Evolutionary conservation across 1,140 invertebrate genomes (phyloP).

Genomic region (Elymnias hypermnestra): DNA sequence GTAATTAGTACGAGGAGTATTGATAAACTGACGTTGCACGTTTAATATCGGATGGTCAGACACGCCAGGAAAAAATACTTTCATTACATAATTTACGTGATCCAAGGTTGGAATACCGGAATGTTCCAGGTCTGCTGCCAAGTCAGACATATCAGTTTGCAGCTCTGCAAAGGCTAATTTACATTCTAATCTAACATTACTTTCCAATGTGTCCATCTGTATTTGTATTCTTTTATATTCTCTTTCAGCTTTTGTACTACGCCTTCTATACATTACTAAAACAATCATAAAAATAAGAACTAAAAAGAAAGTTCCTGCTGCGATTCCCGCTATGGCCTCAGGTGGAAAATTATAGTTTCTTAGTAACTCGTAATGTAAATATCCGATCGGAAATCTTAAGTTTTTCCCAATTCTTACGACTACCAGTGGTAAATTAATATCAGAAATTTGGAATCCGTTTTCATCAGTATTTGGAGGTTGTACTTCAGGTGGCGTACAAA

Average conservation of each 20-base stretch:
- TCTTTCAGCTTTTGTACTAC: slow-evolving; percentile 95
- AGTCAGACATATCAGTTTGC: slow-evolving; percentile 99
- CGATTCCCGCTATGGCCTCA: slow-evolving; percentile 90
- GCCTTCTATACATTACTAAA: slow-evolving; percentile 91
- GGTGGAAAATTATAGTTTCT: slow-evolving; percentile 90
- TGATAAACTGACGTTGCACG: slow-evolving; percentile 86
- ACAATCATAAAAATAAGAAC: slow-evolving; percentile 91
- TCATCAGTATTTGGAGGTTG: slow-evolving; percentile 93
- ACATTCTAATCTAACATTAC: slow-evolving; percentile 97
- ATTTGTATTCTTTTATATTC: slow-evolving; percentile 99
- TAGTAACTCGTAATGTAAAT: slow-evolving; percentile 91
- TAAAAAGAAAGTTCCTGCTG: slow-evolving; percentile 88
- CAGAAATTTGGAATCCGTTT: slow-evolving; percentile 82
- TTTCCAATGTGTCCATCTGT: slow-evolving; percentile 99
- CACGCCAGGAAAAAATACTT: slow-evolving; percentile 97
- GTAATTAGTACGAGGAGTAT: slow-evolving; percentile 89
- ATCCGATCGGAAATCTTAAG: slow-evolving; percentile 90
- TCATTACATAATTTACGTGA: slow-evolving; percentile 98
- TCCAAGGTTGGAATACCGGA: slow-evolving; percentile 97
- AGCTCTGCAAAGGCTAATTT: slow-evolving; percentile 99
- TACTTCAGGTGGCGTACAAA: slow-evolving; percentile 91
- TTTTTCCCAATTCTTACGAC: slow-evolving; percentile 93
- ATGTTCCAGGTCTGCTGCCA: slow-evolving; percentile 96
- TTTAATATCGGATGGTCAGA: slow-evolving; percentile 94
- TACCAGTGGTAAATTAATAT: slow-evolving; percentile 88